phyloP scores from a whole-genome alignment of 2,113 vertebrate genomes.

The Nanger granti region DNA sequence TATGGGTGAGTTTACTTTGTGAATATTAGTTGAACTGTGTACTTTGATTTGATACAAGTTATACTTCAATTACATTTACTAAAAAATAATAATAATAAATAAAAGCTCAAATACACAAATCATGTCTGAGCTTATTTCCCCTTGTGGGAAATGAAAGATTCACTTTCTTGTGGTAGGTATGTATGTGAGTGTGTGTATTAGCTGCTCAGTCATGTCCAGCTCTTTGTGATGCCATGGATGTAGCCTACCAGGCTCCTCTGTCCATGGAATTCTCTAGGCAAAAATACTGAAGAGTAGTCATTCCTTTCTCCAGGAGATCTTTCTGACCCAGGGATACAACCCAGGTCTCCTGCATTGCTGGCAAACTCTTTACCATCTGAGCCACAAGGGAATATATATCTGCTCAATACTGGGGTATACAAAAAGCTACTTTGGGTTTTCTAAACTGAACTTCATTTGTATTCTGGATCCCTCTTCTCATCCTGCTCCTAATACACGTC shows the following conservation, averaged over 20 bases:
- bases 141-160: neutral
- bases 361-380: neutral
- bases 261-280: neutral
- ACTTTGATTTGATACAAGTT: neutral
- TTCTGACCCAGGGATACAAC: neutral
- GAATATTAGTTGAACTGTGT: slow-evolving; percentile 5
- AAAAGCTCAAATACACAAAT: neutral
- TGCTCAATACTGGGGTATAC: neutral
- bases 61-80: neutral
- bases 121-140: neutral
- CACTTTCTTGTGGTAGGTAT: neutral
- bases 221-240: neutral
- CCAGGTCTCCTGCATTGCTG: neutral
- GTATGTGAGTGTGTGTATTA: neutral
- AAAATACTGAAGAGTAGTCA: neutral
- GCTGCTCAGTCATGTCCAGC: neutral
- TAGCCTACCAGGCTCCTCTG: neutral
- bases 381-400: neutral
- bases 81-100: neutral
- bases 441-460: neutral
- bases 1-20: neutral
- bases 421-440: neutral
- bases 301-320: neutral
- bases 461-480: neutral
- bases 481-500: neutral